These are phyloP conservation scores for Bucco capensis DNA, from an alignment of 2,113 vertebrate genomes.

Conservation along the genomic window DNA sequence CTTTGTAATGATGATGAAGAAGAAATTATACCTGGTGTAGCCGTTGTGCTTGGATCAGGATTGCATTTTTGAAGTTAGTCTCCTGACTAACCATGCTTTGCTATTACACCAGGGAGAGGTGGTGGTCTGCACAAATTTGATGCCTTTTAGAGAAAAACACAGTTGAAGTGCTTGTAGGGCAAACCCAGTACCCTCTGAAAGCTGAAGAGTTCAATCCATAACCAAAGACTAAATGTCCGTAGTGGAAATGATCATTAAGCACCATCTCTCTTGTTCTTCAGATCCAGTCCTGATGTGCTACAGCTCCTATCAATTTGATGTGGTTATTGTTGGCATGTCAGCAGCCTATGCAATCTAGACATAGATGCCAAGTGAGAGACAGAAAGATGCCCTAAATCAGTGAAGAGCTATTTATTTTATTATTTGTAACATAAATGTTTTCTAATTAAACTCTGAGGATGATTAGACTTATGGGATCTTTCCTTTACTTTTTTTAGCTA, in stretches of 20 bases:
- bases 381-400: neutral
- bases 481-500: neutral
- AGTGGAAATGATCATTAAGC: neutral
- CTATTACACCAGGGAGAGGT: neutral
- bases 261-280: neutral
- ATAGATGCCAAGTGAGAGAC: neutral
- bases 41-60: neutral
- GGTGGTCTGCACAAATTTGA: neutral
- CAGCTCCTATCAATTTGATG: accelerated
- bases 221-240: neutral
- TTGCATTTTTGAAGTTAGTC: neutral
- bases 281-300: neutral
- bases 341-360: neutral
- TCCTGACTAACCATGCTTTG: neutral
- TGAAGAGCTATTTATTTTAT: neutral
- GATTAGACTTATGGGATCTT: neutral
- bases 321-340: neutral
- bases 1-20: neutral
- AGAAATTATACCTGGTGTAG: neutral
- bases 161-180: neutral
- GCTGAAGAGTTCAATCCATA: neutral
- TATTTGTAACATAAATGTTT: neutral
- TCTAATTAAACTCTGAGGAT: neutral
- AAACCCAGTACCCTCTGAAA: neutral
- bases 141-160: neutral